Evolutionary conservation across 1,140 invertebrate species (phyloP).

Genomic region (Drosophila asahinai): DNA sequence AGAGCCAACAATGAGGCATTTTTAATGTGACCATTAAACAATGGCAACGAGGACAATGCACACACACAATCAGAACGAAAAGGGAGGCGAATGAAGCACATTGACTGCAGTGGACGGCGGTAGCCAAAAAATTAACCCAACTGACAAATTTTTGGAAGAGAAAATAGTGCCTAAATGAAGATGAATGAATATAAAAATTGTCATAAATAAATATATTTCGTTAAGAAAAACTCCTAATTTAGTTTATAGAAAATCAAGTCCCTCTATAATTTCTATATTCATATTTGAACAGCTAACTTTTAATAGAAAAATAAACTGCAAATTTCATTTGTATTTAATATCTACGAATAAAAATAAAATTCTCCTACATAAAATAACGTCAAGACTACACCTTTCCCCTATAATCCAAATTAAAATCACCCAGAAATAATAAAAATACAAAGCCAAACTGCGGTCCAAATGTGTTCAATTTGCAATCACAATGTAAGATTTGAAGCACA

Average conservation of each 20-base stretch:
- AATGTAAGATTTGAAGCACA: not conserved
- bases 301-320: too few relatives aligned
- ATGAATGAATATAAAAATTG: not conserved
- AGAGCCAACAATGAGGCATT: slow-evolving; percentile 73
- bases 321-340: not conserved
- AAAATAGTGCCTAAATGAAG: not conserved
- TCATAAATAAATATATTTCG: too few relatives aligned
- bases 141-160: slow-evolving; percentile 21
- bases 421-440: not conserved
- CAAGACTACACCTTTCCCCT: not conserved
- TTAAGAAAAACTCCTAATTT: too few relatives aligned
- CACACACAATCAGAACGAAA: slow-evolving; percentile 35
- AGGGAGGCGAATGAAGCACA: slow-evolving; percentile 27
- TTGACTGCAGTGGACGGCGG: slow-evolving; percentile 40
- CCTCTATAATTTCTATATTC: too few relatives aligned
- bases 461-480: slow-evolving; percentile 2
- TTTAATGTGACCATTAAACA: slow-evolving; percentile 82
- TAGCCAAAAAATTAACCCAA: slow-evolving; percentile 47
- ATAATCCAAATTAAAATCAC: not conserved
- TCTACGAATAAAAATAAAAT: not conserved
- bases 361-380: not conserved
- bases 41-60: slow-evolving; percentile 75
- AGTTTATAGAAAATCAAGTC: too few relatives aligned
- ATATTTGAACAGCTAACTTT: not conserved
- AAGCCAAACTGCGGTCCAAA: not conserved